Evolutionary conservation across 1,140 invertebrate species (phyloP).

Genomic region (Olivierus martensii): DNA sequence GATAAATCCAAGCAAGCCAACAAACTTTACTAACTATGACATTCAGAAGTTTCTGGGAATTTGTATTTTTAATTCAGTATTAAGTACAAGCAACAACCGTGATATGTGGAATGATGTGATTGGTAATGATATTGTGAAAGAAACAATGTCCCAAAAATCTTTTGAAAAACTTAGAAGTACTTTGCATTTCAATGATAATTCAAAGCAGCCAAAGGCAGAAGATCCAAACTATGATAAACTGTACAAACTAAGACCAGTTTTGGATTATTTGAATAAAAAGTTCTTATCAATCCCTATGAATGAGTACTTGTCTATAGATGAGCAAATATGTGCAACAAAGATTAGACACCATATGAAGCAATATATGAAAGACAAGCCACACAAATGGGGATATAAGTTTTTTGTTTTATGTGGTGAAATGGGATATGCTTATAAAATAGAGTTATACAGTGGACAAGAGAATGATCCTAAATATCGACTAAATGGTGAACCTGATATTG

Average conservation of each 20-base stretch:
- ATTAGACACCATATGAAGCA: background rate
- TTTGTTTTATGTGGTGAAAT: background rate
- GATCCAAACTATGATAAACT: background rate
- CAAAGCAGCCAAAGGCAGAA: no score
- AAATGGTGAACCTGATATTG: background rate
- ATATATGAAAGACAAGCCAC: background rate
- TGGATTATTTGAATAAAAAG: background rate
- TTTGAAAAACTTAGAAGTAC: no score
- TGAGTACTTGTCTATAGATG: background rate
- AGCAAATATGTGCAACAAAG: slow-evolving; percentile 3
- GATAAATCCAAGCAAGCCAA: no score
- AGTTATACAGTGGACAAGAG: background rate
- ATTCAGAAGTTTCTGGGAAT: no score
- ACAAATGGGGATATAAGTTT: background rate
- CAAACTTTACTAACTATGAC: no score
- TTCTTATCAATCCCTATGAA: background rate
- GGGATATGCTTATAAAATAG: background rate
- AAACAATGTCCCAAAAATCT: no score
- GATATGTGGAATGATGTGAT: no score
- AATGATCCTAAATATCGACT: background rate
- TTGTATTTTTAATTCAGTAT: no score
- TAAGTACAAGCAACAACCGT: no score
- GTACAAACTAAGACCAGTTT: background rate
- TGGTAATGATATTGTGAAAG: no score
- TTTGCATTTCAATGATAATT: no score